These are phyloP conservation scores for Aphaenogaster rudis DNA, from an alignment of 1,140 invertebrate genomes.

Conservation along the genomic window DNA sequence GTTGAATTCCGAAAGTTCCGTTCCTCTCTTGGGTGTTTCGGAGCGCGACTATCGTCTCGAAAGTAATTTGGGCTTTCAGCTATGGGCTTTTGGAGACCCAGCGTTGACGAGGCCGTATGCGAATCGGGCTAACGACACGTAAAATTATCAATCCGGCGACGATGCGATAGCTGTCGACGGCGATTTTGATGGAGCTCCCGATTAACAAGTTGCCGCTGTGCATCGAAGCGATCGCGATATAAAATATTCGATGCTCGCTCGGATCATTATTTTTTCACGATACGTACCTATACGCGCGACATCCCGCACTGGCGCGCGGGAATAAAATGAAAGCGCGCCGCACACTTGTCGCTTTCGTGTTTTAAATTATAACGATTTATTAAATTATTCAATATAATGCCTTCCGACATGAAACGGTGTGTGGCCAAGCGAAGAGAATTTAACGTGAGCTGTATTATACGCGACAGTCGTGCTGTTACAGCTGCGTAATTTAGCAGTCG, in stretches of 20 bases:
- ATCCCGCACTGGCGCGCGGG: neutral
- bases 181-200: conserved; percentile 34
- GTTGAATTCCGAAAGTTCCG: neutral
- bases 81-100: neutral
- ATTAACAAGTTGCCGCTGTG: conserved; percentile 48
- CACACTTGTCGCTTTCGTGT: conserved; percentile 55
- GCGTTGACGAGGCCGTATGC: neutral
- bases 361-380: conserved; percentile 60
- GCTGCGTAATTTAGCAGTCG: conserved; percentile 34
- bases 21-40: neutral
- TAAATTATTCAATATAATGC: conserved; percentile 57
- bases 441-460: conserved; percentile 31
- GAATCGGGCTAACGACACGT: conserved; percentile 54
- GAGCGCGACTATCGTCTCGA: conserved; percentile 7
- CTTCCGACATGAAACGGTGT: conserved; percentile 4
- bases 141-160: conserved; percentile 57
- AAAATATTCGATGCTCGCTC: conserved; percentile 44
- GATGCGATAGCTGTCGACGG: conserved; percentile 12
- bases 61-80: conserved; percentile 13
- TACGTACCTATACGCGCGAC: neutral
- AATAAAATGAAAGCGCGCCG: conserved; percentile 44
- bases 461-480: conserved; percentile 27
- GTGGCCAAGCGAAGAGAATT: conserved; percentile 43
- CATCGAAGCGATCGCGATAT: conserved; percentile 42
- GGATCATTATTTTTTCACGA: conserved; percentile 53